Conservation (phyloP, 2,797 vertebrate genomes). For the Urosaurus nigricauda region DNA sequence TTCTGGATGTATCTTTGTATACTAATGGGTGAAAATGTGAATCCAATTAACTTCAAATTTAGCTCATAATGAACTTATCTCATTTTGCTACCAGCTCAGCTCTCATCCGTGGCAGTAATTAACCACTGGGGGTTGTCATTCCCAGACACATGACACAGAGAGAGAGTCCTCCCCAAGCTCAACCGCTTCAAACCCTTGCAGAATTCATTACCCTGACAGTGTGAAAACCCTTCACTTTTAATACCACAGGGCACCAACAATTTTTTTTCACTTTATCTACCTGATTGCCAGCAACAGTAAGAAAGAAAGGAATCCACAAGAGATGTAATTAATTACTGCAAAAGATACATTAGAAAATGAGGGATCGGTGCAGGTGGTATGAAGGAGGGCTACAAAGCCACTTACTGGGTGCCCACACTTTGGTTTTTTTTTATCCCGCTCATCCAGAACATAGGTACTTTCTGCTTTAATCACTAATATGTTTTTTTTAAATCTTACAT, state of each 20-base stretch:
- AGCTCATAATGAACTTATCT: conserved; percentile 85
- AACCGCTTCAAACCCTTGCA: conserved; percentile 80
- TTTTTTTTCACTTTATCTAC: conserved; percentile 72
- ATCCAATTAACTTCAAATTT: conserved; percentile 86
- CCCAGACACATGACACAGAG: conserved; percentile 81
- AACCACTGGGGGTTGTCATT: conserved; percentile 87
- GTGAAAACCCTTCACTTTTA: conserved; percentile 80
- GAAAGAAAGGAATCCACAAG: conserved; percentile 64
- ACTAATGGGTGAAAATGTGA: conserved; percentile 72
- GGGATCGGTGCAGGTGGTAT: conserved; percentile 46
- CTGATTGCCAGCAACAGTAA: conserved; percentile 72
- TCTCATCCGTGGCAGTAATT: conserved; percentile 84
- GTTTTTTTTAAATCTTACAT: not conserved
- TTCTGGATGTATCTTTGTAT: conserved; percentile 72
- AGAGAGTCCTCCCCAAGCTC: conserved; percentile 75
- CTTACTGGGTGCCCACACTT: not conserved
- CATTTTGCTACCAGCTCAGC: conserved; percentile 80
- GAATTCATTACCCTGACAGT: conserved; percentile 85
- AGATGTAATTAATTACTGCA: conserved; percentile 74
- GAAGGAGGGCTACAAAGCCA: conserved; percentile 20
- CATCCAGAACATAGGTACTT: rapidly evolving
- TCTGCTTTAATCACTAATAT: not conserved
- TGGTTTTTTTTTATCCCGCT: not conserved
- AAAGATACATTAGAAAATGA: conserved; percentile 60
- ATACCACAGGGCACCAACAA: conserved; percentile 75